These are phyloP conservation scores for Smittia sp. DNA, from an alignment of 2,888 invertebrate genomes.

Conservation along the genomic window DNA sequence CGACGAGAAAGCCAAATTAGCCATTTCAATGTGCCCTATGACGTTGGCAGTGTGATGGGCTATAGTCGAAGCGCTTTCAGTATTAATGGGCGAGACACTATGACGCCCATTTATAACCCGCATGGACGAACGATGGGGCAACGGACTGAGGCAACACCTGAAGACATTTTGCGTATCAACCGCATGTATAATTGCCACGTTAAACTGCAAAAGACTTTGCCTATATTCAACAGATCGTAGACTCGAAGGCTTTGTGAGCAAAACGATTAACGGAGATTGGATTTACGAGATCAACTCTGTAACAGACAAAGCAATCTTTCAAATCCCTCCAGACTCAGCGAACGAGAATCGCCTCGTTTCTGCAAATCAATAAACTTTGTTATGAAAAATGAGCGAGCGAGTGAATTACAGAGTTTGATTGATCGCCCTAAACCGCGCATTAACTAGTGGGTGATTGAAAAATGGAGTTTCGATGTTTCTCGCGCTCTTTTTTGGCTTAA, in stretches of 20 bases:
- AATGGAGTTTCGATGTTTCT: slow-evolving; percentile 29
- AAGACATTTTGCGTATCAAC: slow-evolving; percentile 24
- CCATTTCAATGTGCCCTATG: slow-evolving; percentile 12
- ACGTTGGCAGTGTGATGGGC: slow-evolving; percentile 3
- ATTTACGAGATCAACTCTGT: background rate
- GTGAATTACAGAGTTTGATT: slow-evolving; percentile 28
- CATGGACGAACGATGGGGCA: slow-evolving; percentile 18
- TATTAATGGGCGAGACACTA: background rate
- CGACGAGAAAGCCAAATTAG: background rate
- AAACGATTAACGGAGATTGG: background rate
- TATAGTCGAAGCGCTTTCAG: background rate
- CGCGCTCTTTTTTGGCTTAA: slow-evolving; percentile 2
- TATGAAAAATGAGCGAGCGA: slow-evolving; percentile 33
- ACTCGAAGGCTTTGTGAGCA: background rate
- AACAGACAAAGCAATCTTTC: background rate
- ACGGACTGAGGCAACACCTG: slow-evolving; percentile 7
- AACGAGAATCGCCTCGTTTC: background rate
- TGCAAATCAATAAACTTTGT: slow-evolving; percentile 15
- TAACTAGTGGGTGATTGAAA: slow-evolving; percentile 39
- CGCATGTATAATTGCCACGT: slow-evolving; percentile 28
- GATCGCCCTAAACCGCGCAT: slow-evolving; percentile 28
- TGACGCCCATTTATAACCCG: slow-evolving; percentile 9
- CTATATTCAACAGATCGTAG: background rate
- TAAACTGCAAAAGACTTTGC: no score
- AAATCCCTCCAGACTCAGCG: background rate